Conservation (phyloP, 1,140 invertebrate genomes). For the Zaprionus taronus region DNA sequence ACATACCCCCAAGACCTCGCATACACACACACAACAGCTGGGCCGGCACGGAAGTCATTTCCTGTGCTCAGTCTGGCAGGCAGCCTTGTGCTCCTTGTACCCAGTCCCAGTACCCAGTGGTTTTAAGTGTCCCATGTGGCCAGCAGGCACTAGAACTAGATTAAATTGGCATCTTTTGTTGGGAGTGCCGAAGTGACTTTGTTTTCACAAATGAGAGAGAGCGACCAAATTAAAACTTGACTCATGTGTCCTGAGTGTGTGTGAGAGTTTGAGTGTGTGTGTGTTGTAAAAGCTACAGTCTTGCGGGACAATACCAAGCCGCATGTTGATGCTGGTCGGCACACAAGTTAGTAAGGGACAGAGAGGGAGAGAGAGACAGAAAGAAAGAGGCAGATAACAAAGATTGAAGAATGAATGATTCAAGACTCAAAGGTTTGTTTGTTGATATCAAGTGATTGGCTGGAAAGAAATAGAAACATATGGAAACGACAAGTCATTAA, state of each 20-base stretch:
- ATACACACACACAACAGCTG: slow-evolving; percentile 3
- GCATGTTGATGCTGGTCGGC: slow-evolving; percentile 13
- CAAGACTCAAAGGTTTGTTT: not conserved
- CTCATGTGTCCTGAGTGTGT: slow-evolving; percentile 42
- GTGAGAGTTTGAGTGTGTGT: slow-evolving; percentile 19
- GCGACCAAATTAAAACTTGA: slow-evolving; percentile 76
- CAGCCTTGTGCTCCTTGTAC: slow-evolving; percentile 14
- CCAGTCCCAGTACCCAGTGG: slow-evolving; percentile 48
- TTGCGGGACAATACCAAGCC: slow-evolving; percentile 12
- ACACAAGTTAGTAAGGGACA: not conserved
- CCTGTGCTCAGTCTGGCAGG: slow-evolving; percentile 54
- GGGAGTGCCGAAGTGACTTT: slow-evolving; percentile 70
- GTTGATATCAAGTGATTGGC: not conserved
- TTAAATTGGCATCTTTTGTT: slow-evolving; percentile 84
- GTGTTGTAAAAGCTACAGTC: slow-evolving; percentile 25
- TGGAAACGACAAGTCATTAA: not conserved
- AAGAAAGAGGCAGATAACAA: not conserved
- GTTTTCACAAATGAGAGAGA: slow-evolving; percentile 74
- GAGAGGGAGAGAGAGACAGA: not conserved
- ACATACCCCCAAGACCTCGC: not conserved
- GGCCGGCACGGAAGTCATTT: slow-evolving; percentile 77
- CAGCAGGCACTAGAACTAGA: slow-evolving; percentile 72
- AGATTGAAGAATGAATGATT: not conserved
- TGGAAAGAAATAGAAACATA: not conserved
- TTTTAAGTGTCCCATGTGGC: slow-evolving; percentile 83